phyloP scores from a whole-genome alignment of 2,113 vertebrate species.

The Monarcha castaneiventris region DNA sequence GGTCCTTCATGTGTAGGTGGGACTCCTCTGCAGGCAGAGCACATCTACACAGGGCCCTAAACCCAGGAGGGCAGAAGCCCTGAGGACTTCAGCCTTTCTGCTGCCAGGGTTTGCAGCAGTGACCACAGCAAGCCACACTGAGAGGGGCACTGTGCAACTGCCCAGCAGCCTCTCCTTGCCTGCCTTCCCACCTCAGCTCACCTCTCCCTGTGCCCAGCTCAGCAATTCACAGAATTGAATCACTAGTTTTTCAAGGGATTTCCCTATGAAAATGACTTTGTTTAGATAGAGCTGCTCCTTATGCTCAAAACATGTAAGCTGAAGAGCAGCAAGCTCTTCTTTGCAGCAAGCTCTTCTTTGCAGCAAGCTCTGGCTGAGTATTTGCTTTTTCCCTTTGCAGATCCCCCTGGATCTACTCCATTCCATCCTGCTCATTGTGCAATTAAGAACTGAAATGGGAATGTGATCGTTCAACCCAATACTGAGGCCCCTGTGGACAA shows the following conservation, averaged over 20 bases:
- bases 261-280: background rate
- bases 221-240: background rate
- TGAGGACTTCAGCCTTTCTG: background rate
- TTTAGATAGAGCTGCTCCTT: background rate
- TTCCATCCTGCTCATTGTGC: background rate
- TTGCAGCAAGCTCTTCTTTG: background rate
- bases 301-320: background rate
- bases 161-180: background rate
- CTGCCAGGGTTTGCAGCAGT: background rate
- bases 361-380: background rate
- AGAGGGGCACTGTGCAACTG: background rate
- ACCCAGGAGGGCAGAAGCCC: background rate
- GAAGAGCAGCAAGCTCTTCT: background rate
- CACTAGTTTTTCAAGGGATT: background rate
- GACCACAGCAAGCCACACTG: fast-evolving
- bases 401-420: slow-evolving; percentile 1
- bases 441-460: slow-evolving; percentile 32
- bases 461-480: background rate
- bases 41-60: background rate
- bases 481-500: background rate
- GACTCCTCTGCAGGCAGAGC: background rate
- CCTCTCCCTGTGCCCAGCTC: background rate
- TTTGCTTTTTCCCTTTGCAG: background rate
- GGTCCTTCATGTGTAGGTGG: background rate
- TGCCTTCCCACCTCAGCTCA: background rate